Evolutionary conservation across 1,140 invertebrate species (phyloP).

Genomic region (Brachionus paranguensis): DNA sequence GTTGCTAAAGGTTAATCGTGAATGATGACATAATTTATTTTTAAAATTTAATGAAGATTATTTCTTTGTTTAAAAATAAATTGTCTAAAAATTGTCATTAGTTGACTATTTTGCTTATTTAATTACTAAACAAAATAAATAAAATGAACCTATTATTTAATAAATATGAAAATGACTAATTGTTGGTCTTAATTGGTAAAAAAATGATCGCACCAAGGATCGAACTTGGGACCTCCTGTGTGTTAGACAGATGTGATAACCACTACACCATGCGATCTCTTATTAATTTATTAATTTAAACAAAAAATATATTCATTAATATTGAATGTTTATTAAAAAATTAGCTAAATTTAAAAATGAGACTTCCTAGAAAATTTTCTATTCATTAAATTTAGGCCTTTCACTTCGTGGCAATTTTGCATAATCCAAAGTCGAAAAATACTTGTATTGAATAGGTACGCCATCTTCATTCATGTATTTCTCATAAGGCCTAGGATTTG

Average conservation of each 20-base stretch:
- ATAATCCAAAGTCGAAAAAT: conserved; percentile 16
- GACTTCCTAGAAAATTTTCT: too few relatives aligned
- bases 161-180: too few relatives aligned
- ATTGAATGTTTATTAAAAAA: not conserved
- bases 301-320: too few relatives aligned
- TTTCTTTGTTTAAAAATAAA: not conserved
- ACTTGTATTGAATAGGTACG: conserved; percentile 15
- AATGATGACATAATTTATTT: not conserved
- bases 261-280: not conserved
- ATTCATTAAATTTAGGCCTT: not conserved
- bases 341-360: not conserved
- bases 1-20: not conserved
- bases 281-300: not conserved
- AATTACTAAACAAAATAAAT: too few relatives aligned
- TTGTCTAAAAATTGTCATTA: too few relatives aligned
- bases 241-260: not conserved
- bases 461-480: not conserved
- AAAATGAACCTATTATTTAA: too few relatives aligned
- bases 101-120: too few relatives aligned
- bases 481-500: conserved; percentile 10
- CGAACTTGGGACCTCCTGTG: not conserved
- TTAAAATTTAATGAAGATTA: not conserved
- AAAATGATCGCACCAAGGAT: not conserved
- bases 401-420: not conserved
- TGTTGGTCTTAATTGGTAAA: too few relatives aligned